These are phyloP conservation scores for Pelodytes ibericus DNA, from an alignment of 2,797 vertebrate genomes.

Conservation along the genomic window DNA sequence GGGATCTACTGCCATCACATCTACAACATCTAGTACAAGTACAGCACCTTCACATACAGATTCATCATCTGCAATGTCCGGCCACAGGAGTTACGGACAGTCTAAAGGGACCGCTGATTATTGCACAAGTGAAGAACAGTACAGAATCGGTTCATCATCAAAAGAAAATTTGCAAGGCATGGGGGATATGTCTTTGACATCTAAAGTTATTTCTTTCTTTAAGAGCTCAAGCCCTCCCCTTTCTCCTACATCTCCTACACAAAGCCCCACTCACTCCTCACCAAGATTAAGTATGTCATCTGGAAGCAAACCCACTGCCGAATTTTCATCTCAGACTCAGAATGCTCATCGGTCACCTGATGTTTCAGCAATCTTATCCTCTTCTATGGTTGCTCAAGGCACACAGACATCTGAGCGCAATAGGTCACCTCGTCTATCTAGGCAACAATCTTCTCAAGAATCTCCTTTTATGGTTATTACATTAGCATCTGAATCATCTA, in stretches of 20 bases:
- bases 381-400: conserved; percentile 79
- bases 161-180: conserved; percentile 62
- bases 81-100: conserved; percentile 80
- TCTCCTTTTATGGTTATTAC: conserved; percentile 90
- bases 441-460: conserved; percentile 91
- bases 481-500: conserved; percentile 79
- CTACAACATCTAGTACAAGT: conserved; percentile 64
- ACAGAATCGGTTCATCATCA: conserved; percentile 55
- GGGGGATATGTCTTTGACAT: conserved; percentile 65
- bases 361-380: conserved; percentile 66
- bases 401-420: conserved; percentile 81
- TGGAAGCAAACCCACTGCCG: conserved; percentile 74
- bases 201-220: conserved; percentile 86
- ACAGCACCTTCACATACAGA: conserved; percentile 61
- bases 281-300: conserved; percentile 67
- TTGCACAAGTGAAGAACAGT: conserved; percentile 70
- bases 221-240: conserved; percentile 86
- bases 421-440: conserved; percentile 79
- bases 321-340: conserved; percentile 92
- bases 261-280: conserved; percentile 82
- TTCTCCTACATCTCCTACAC: conserved; percentile 86
- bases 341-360: conserved; percentile 70
- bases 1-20: conserved; percentile 67
- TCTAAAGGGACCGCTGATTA: conserved; percentile 68
- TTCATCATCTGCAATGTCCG: conserved; percentile 67